Conservation (phyloP, 2,888 invertebrate species). For the Caenorhabditis sulstoni region DNA sequence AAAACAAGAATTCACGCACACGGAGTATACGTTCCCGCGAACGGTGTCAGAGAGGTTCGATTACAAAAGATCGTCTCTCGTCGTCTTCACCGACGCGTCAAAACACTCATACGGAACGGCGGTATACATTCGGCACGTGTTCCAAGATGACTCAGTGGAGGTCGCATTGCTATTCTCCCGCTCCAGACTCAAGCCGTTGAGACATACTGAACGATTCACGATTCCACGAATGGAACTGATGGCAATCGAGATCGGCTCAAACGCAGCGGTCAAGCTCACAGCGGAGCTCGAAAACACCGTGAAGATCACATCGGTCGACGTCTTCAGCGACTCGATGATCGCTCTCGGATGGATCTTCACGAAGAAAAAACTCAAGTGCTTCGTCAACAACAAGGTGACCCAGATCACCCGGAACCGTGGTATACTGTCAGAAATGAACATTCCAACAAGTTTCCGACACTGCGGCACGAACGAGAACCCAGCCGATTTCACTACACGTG, state of each 20-base stretch:
- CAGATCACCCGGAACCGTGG: constrained; percentile 2
- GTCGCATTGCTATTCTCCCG: constrained; percentile 29
- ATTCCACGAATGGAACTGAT: constrained; percentile 58
- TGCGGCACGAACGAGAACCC: constrained; percentile 55
- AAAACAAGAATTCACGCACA: not conserved
- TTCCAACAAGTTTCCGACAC: constrained; percentile 58
- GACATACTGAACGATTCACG: constrained; percentile 16
- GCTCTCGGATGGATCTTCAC: constrained; percentile 41
- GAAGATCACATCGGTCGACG: constrained; percentile 1
- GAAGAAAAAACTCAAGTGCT: not conserved
- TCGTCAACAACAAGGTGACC: not conserved
- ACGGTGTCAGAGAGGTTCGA: not conserved
- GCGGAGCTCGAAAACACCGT: not conserved
- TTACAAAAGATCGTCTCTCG: constrained; percentile 1
- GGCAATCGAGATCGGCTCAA: constrained; percentile 31
- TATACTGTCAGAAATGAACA: not conserved
- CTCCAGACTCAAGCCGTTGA: constrained; percentile 24
- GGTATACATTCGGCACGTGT: constrained; percentile 21
- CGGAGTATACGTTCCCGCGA: not conserved
- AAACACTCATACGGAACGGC: constrained; percentile 1
- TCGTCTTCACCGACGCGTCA: constrained; percentile 29
- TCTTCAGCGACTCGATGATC: constrained; percentile 51
- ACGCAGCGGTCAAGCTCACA: constrained; percentile 11
- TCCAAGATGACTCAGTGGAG: not conserved
- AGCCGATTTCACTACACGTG: not conserved